Evolutionary conservation across 1,140 invertebrate genomes (phyloP), one percentile per base, ranked within the genome.

Genomic region (Pseudomyrmex concolor): DNA sequence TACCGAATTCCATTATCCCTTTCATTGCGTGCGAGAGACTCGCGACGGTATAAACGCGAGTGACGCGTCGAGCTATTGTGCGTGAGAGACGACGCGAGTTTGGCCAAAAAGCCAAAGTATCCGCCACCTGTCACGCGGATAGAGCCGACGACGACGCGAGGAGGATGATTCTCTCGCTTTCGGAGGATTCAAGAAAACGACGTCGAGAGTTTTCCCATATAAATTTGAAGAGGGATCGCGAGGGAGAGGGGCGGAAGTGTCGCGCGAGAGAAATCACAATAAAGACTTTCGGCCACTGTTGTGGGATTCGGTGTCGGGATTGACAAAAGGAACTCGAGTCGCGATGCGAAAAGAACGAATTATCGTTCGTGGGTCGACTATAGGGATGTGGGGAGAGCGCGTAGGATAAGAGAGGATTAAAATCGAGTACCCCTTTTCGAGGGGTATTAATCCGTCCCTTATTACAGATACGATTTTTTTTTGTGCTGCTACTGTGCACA

Each of bases 351-450:
- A 71, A 74, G 34, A 57, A 72, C 51, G 10, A 55, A 51, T 48
- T 10, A 19, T 81, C 19, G 1, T 62, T 59, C 59, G 70, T 10
- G 19, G 13, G 10, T 54, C 54, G 22, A 17, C 10, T 59, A 45
- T 25, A 25, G 25, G 34, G 68, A 25, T 5, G 43, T 34, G 66
- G 54, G 50, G 25, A 17, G 17, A 59, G 45, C 51, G 80, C 64
- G 84, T 86, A 80, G 86, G 86, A 89, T 86, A 72, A 81, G 70
- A 54, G 84, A 54, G 87, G 87, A 89, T 89, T 89, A 89, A 89
- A 88, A 81, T 89, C 74, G 81, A 89, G 87, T 73, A 77, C 74
- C 80, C 57, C 59, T 68, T 50, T 67, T 72, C 67, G 45, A 84
- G 54, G 72, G 78, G 77, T 85, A 78, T 72, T 73, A 83, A 78